Evolutionary conservation across 1,140 invertebrate genomes (phyloP), one percentile per base, ranked within the genome.

Genomic region (Drosophila littoralis): DNA sequence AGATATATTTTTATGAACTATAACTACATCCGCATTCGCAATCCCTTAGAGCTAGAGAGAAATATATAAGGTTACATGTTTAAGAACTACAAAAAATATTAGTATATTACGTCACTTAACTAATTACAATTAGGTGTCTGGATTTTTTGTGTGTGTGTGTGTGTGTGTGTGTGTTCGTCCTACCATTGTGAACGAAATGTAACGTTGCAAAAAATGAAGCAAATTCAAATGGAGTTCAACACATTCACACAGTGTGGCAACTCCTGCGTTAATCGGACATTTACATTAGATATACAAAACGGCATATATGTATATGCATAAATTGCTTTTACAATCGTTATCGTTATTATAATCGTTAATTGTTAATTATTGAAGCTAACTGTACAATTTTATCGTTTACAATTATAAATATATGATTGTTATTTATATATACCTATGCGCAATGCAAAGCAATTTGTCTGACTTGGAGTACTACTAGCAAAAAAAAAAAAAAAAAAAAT

Each of bases 241-340:
- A 51, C 17, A 40, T 36, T 22, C 6, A 55, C 7, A 46, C 35
- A 67, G 32, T 33, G 59, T 28, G 38, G 36, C 55, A 38, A 69
- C 55, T 13, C 22, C 36, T 33, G 50, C 57, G 28, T 32, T 17
- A 50, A 43, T 50, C 15, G 57, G 55, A 71, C 52, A 59, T 58
- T 50, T 64, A 55, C 36, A 71, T 40, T 51, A 22, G 36, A 71
- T 54, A 60, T 43, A 58, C 59, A 28, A 28, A 28, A 5, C 22
- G 3, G 22, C 22, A 28, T 28, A 64, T 12, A 58, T 45, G 51
- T 22, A 70, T 12, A 58, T 45, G 58, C 36, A 52, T 59, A 72
- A 67, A 68, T 69, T 69, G 72, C 51, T 36, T 69, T 75, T 75
- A 70, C 52, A 75, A 54, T 67, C 43, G 42, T 42, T 45, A 54